Evolutionary conservation across 2,113 vertebrate species (phyloP).

Genomic region (Erythrocebus patas): DNA sequence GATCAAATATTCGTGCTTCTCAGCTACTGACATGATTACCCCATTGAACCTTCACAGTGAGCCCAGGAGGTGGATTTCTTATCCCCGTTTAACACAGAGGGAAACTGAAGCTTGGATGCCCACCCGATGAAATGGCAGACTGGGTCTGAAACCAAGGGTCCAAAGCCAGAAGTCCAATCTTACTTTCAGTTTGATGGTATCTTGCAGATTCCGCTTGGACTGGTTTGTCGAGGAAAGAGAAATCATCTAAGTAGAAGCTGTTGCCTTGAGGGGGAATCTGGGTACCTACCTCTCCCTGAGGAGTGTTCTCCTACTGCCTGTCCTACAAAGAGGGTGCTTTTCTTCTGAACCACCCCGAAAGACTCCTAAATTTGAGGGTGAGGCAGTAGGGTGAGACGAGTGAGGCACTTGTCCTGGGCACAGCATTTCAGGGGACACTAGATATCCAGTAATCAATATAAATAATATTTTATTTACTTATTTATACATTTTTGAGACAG

Average conservation of each 20-base stretch:
- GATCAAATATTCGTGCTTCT: not conserved
- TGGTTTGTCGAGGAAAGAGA: not conserved
- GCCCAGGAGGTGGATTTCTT: not conserved
- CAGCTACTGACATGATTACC: not conserved
- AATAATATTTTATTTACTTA: not conserved
- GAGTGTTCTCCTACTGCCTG: not conserved
- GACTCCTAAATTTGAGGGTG: accelerated
- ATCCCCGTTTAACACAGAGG: not conserved
- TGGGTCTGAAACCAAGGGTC: not conserved
- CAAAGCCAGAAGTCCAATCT: not conserved
- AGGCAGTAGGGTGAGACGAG: not conserved
- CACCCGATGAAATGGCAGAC: not conserved
- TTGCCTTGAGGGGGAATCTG: not conserved
- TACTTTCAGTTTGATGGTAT: not conserved
- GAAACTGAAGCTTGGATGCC: not conserved
- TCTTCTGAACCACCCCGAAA: not conserved
- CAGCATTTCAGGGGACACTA: not conserved
- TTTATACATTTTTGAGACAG: no score
- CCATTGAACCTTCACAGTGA: not conserved
- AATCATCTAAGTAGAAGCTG: not conserved
- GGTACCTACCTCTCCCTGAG: not conserved
- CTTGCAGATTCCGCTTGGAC: not conserved
- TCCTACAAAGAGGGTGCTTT: not conserved
- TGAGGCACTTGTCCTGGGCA: not conserved
- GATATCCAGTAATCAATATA: not conserved